Conservation (phyloP, 1,140 invertebrate species). For the Scylla paramamosain region DNA sequence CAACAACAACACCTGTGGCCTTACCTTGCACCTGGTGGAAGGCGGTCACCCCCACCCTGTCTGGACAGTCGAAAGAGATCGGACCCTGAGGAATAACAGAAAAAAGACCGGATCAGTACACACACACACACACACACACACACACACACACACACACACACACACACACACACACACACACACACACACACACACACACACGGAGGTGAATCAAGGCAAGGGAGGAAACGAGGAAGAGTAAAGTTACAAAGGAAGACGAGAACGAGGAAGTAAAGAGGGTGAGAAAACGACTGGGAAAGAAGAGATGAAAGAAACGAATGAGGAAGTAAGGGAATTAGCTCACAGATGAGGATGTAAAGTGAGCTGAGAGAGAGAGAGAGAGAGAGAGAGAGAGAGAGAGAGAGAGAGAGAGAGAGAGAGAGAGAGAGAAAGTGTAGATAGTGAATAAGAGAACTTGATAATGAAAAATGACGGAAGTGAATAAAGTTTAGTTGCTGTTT, state of each 20-base stretch:
- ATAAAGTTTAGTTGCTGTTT: no score
- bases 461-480: no score
- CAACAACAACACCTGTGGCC: no score
- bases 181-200: not conserved
- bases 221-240: not conserved
- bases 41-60: constrained; percentile 58
- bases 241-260: not conserved
- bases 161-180: not conserved
- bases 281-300: not conserved
- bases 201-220: not conserved
- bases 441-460: no score
- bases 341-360: not conserved
- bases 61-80: constrained; percentile 64
- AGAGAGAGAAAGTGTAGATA: not conserved
- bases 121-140: constrained; percentile 39
- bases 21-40: constrained; percentile 68
- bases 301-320: not conserved
- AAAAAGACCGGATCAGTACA: not conserved
- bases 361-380: constrained; percentile 55
- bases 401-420: not conserved
- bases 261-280: not conserved
- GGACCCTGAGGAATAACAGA: constrained; percentile 38
- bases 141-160: not conserved
- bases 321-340: not conserved
- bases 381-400: not conserved